These are phyloP conservation scores for Ageneiosus marmoratus DNA, from an alignment of 2,113 vertebrate genomes.

Conservation along the genomic window DNA sequence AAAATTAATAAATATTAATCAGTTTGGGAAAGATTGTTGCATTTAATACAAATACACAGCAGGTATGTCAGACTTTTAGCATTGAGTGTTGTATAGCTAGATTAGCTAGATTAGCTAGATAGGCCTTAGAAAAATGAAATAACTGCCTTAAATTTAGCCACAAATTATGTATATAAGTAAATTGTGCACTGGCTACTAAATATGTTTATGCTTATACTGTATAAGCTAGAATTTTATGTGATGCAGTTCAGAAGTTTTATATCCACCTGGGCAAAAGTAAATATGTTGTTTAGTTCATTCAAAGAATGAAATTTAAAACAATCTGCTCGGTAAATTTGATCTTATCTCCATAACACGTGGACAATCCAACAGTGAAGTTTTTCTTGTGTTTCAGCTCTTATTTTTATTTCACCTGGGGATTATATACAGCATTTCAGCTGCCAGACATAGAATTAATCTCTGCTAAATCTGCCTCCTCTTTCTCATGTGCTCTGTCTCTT, in stretches of 20 bases:
- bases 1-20: neutral
- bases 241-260: neutral
- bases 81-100: neutral
- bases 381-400: neutral
- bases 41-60: neutral
- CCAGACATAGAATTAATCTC: conserved; percentile 20
- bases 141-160: neutral
- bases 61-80: neutral
- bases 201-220: neutral
- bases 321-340: neutral
- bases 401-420: neutral
- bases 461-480: conserved; percentile 9
- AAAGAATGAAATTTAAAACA: neutral
- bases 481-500: neutral
- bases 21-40: neutral
- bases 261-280: neutral
- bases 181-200: neutral
- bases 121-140: neutral
- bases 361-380: neutral
- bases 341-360: neutral
- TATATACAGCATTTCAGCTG: conserved; percentile 32
- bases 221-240: neutral
- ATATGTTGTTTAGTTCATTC: neutral
- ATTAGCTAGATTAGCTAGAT: neutral
- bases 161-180: neutral